Percentiles rank a stretch among this genome's conserved stretches.
These are phyloP conservation scores for Masnerella sp. DNA, from an alignment of 2,888 invertebrate genomes.

Conservation along the genomic window DNA sequence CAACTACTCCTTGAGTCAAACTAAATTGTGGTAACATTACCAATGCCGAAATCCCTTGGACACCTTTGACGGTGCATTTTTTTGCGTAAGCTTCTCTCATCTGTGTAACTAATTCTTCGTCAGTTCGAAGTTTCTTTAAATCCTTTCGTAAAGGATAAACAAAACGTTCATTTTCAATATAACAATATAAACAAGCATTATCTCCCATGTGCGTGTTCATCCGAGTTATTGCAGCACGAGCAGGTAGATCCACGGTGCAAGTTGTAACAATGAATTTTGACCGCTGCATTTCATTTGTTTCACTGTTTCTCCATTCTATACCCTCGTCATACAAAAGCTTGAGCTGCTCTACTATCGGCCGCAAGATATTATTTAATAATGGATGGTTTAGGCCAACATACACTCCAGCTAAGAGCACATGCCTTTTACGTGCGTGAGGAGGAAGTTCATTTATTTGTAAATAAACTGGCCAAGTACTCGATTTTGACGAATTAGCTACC, in stretches of 20 bases:
- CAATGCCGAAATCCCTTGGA: slow-evolving; percentile 5
- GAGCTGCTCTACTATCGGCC: not conserved
- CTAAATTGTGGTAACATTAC: not conserved
- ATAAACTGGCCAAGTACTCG: slow-evolving; percentile 37
- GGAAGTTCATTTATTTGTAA: too few relatives aligned
- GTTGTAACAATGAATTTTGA: slow-evolving; percentile 1
- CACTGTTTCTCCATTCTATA: not conserved
- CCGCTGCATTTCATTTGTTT: not conserved
- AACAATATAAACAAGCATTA: too few relatives aligned
- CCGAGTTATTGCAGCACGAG: too few relatives aligned
- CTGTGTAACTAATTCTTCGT: not conserved
- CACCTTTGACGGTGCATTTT: not conserved
- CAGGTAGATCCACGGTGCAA: too few relatives aligned
- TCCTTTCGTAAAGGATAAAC: not conserved
- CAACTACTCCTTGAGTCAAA: not conserved
- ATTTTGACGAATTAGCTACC: not conserved
- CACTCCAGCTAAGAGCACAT: slow-evolving; percentile 2
- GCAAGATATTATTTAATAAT: not conserved
- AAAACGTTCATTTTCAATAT: too few relatives aligned
- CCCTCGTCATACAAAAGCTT: not conserved
- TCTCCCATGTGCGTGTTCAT: too few relatives aligned
- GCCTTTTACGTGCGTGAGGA: slow-evolving; percentile 38
- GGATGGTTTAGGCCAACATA: not conserved
- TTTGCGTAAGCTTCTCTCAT: not conserved
- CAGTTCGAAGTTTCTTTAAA: not conserved